Evolutionary conservation across 2,888 invertebrate genomes (phyloP).

Genomic region (Chrysomela aeneicollis): DNA sequence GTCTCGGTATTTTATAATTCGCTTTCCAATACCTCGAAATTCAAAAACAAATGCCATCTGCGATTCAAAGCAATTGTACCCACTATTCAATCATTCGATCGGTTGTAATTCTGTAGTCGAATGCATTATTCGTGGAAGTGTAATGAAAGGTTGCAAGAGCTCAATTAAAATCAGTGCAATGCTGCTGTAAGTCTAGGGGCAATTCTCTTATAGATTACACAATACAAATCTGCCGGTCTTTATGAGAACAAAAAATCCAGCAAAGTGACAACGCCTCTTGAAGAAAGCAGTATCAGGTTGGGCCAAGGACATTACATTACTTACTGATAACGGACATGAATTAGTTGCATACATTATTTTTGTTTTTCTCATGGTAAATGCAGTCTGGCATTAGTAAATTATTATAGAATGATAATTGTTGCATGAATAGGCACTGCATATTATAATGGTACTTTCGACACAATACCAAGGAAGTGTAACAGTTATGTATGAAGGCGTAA

Average conservation of each 20-base stretch:
- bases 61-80: no score
- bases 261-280: slow-evolving; percentile 33
- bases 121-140: no score
- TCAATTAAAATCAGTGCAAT: slow-evolving; percentile 29
- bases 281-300: slow-evolving; percentile 37
- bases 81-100: no score
- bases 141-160: slow-evolving; percentile 11
- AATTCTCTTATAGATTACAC: slow-evolving; percentile 27
- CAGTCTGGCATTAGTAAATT: slow-evolving; percentile 16
- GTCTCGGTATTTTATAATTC: no score
- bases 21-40: no score
- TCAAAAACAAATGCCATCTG: no score
- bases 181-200: slow-evolving; percentile 7
- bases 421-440: not conserved
- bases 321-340: slow-evolving; percentile 29
- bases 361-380: slow-evolving; percentile 25
- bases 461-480: no score
- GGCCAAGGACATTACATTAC: slow-evolving; percentile 34
- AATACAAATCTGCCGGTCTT: slow-evolving; percentile 29
- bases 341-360: slow-evolving; percentile 32
- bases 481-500: no score
- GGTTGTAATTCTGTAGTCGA: no score
- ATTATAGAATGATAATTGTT: slow-evolving; percentile 10
- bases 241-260: not conserved
- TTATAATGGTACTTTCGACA: no score